Base-by-base conservation (phyloP, 2,797 vertebrate species). In the Lagorchestes hirsutus region DNA sequence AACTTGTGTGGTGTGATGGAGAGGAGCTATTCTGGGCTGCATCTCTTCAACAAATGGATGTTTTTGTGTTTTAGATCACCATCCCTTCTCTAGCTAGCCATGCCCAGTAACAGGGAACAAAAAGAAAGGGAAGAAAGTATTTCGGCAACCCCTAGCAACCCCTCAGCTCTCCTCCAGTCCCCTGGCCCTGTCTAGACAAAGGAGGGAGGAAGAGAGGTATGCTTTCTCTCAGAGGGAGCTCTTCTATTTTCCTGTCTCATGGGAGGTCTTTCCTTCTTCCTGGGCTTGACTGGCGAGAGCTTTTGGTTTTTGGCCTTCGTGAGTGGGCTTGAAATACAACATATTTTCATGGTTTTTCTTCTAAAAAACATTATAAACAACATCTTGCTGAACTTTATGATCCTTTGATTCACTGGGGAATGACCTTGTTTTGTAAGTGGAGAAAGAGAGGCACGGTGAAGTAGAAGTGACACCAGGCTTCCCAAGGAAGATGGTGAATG, bases 391-490 rank as follows among this genome's bases (percentile, higher is more conserved):
- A 94, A 96, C 92, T 91, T 90, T 82, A 55, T 93, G 56, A 93
- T 40, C 22, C 96, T 94, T 96, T 97, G 31, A 31, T 91, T 92
- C 6, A 8, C 18, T 14, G 52, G 27, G 54, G 55, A 55, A 29
- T n/a, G 40, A 87, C 27, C 29, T 28, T 55, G 27, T 95, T 90
- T 55, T 96, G 55, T 90, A 93, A 92, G 29, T 95, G 93, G 93
- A 95, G 93, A 96, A 93, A 97, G 54, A 90, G 94, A 97, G 92
- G 90, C 67, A 92, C 0, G 55, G 40, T 95, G 92, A 96, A 91
- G 29, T 95, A 96, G 96, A 97, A 93, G 92, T 94, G 46, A 95
- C 27, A 2, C 10, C 18, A 93, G 31, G 31, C 46, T 55, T 96
- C n/a, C 93, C 28, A 92, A 46, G 40, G 90, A 92, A 93, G 12